Percentiles rank a stretch among this genome's conserved stretches.
Evolutionary conservation across 2,888 invertebrate genomes (phyloP).

Genomic region (Heptascelio sp.): DNA sequence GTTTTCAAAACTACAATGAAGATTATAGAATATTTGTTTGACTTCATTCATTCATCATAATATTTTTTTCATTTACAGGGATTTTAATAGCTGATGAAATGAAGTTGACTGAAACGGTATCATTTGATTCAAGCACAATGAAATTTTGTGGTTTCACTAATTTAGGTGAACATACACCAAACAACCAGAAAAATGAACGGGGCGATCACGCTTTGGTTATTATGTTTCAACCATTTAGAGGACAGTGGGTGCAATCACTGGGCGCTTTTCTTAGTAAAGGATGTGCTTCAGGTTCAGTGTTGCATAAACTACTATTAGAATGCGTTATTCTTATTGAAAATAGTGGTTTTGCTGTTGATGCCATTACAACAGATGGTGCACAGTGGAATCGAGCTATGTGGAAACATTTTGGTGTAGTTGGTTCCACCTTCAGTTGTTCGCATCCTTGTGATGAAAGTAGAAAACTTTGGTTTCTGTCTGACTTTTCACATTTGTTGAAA

Average conservation of each 20-base stretch:
- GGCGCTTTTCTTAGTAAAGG: constrained; percentile 73
- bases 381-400: constrained; percentile 64
- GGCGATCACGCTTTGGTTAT: constrained; percentile 76
- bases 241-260: constrained; percentile 73
- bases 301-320: constrained; percentile 72
- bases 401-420: constrained; percentile 22
- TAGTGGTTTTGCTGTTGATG: constrained; percentile 67
- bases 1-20: no score
- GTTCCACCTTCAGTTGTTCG: background rate
- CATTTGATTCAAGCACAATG: constrained; percentile 15
- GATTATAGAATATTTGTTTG: no score
- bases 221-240: constrained; percentile 73
- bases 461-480: background rate
- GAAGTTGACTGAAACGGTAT: constrained; percentile 59
- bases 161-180: constrained; percentile 50
- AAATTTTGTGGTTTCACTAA: constrained; percentile 66
- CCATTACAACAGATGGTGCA: constrained; percentile 70
- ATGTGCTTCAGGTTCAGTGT: constrained; percentile 67
- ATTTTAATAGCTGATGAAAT: constrained; percentile 71
- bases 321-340: constrained; percentile 72
- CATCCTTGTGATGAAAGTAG: background rate
- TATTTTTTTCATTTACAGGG: constrained; percentile 1
- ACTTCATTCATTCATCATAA: background rate
- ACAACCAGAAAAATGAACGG: constrained; percentile 48
- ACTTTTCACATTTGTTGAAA: background rate